Conservation (phyloP, 92 coral and sea anemone species). For the Bergia puertoricense region DNA sequence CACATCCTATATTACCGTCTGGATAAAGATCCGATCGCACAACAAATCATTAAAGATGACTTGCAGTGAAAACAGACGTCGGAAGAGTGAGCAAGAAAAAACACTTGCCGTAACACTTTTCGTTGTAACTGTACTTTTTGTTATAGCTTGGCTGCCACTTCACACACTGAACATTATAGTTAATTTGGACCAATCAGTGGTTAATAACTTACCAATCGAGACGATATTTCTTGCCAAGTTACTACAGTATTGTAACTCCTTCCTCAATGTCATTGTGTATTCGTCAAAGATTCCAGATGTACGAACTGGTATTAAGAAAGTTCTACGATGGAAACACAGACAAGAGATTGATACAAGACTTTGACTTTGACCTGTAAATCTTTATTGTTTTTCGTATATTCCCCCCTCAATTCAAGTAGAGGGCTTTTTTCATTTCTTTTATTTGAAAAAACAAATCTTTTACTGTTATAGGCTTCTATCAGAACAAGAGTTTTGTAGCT, state of each 20-base stretch:
- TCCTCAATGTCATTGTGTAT: constrained; percentile 28
- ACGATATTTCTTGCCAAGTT: constrained; percentile 27
- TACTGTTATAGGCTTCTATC: neutral
- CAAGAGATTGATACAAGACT: constrained; percentile 17
- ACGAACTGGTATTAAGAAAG: constrained; percentile 7
- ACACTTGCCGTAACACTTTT: neutral
- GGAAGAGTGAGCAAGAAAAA: constrained; percentile 11
- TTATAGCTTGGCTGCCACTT: constrained; percentile 30
- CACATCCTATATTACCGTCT: constrained; percentile 7
- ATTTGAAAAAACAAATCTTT: neutral
- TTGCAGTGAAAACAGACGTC: neutral
- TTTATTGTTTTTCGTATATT: neutral
- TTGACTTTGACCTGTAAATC: neutral
- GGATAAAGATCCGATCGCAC: constrained; percentile 9
- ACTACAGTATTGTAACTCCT: constrained; percentile 31
- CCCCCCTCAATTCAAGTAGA: neutral
- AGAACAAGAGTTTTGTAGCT: neutral
- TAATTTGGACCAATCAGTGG: constrained; percentile 21
- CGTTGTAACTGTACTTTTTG: constrained; percentile 30
- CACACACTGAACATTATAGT: constrained; percentile 31
- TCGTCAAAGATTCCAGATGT: constrained; percentile 28
- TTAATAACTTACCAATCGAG: constrained; percentile 14
- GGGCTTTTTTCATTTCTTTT: neutral
- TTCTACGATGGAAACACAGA: neutral
- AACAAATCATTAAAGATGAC: neutral